Evolutionary conservation across 2,797 vertebrate species (phyloP).

Genomic region (Erethizon dorsatum): DNA sequence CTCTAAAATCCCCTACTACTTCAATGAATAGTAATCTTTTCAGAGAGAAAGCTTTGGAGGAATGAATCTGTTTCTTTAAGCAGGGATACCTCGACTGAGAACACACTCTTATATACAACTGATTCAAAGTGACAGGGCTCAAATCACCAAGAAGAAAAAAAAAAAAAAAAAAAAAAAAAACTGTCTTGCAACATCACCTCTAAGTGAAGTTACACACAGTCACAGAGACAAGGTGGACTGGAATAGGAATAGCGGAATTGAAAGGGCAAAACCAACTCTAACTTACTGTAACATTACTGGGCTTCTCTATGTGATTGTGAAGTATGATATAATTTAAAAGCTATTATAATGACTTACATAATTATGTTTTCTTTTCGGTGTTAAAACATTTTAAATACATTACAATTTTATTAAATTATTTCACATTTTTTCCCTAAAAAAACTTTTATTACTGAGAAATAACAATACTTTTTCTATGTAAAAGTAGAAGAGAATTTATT

Average conservation of each 20-base stretch:
- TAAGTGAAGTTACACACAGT: not conserved
- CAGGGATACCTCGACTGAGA: not conserved
- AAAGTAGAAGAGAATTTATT: slow-evolving; percentile 17
- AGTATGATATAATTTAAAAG: slow-evolving; percentile 35
- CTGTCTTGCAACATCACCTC: not conserved
- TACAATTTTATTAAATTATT: not conserved
- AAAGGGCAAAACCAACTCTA: slow-evolving; percentile 15
- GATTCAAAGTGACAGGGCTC: not conserved
- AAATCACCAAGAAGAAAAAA: not conserved
- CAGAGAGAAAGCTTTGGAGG: not conserved
- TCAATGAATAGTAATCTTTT: not conserved
- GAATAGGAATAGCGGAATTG: not conserved
- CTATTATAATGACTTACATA: not conserved
- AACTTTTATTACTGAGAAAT: slow-evolving; percentile 24
- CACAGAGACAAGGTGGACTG: not conserved
- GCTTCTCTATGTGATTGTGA: not conserved
- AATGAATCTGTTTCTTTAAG: not conserved
- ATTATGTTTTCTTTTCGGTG: slow-evolving; percentile 15
- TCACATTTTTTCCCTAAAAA: slow-evolving; percentile 33
- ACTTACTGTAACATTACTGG: not conserved
- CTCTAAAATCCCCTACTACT: not conserved
- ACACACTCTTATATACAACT: not conserved
- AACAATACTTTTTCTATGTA: not conserved
- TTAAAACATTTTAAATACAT: not conserved
- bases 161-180: not conserved